phyloP scores from a whole-genome alignment of 2,113 vertebrate genomes.

The Varanus salvator region DNA sequence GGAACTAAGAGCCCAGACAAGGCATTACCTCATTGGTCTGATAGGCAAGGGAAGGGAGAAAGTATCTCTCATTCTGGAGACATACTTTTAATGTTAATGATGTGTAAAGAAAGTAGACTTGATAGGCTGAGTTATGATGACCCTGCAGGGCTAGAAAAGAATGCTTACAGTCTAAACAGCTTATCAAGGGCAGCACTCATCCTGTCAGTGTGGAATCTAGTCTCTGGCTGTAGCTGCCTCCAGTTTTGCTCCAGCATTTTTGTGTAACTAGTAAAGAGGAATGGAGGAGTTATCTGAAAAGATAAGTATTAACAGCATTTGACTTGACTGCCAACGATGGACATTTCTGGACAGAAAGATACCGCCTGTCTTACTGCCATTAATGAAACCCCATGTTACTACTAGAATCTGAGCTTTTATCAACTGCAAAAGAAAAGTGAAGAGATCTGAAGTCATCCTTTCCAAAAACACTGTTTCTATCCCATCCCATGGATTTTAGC shows the following conservation, averaged over 20 bases:
- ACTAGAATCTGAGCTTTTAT: not conserved
- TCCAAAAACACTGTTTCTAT: not conserved
- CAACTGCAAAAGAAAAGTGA: not conserved
- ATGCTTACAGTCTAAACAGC: not conserved
- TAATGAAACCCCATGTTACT: not conserved
- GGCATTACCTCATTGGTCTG: conserved; percentile 35
- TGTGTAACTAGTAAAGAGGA: not conserved
- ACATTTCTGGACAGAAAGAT: not conserved
- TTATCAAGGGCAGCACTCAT: conserved; percentile 26
- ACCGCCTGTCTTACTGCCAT: not conserved
- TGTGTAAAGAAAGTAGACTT: conserved; percentile 25
- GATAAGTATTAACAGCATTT: conserved; percentile 14
- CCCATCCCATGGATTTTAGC: not conserved
- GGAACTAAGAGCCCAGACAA: conserved; percentile 51
- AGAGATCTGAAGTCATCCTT: not conserved
- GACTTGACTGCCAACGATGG: conserved; percentile 29
- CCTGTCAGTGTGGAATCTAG: conserved; percentile 34
- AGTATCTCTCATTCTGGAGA: conserved; percentile 32
- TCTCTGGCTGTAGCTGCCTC: not conserved
- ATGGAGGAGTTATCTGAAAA: conserved; percentile 23
- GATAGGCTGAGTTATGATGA: not conserved
- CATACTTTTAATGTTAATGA: not conserved
- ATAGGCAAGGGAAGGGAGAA: conserved; percentile 39
- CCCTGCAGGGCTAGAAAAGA: not conserved
- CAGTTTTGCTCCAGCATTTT: not conserved